Evolutionary conservation across 2,888 invertebrate species (phyloP).

Genomic region (Luperina testacea): DNA sequence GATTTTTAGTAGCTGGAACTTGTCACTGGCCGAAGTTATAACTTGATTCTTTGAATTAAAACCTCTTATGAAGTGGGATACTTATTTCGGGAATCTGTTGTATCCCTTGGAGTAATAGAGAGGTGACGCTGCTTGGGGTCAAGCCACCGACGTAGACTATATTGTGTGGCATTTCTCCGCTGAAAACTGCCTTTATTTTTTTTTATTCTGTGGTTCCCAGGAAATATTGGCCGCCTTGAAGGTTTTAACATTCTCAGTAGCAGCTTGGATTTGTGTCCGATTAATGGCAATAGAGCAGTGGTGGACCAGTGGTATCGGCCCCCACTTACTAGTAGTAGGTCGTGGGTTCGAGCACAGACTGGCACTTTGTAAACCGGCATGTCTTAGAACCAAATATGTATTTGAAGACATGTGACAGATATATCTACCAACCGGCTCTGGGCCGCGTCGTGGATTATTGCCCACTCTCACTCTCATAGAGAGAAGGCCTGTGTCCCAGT

Average conservation of each 20-base stretch:
- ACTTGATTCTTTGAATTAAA: conserved; percentile 64
- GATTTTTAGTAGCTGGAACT: conserved; percentile 58
- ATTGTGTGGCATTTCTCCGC: neutral
- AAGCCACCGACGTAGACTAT: conserved; percentile 2
- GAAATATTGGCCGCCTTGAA: neutral
- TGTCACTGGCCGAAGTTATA: conserved; percentile 59
- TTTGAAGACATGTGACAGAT: too few species aligned
- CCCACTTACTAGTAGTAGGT: too few species aligned
- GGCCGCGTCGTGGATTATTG: too few species aligned
- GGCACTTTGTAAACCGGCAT: too few species aligned
- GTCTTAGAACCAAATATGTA: too few species aligned
- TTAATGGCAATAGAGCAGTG: too few species aligned
- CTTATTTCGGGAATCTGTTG: conserved; percentile 39
- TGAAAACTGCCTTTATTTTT: conserved; percentile 5
- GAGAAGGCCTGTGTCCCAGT: too few species aligned
- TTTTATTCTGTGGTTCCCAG: neutral
- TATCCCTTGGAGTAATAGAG: conserved; percentile 17
- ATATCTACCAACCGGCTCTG: too few species aligned
- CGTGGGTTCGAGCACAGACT: too few species aligned
- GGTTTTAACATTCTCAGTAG: neutral
- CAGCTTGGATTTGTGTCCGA: neutral
- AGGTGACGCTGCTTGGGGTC: neutral
- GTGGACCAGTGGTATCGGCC: too few species aligned
- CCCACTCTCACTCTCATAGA: too few species aligned
- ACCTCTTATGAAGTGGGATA: conserved; percentile 35